Evolutionary conservation across 2,888 invertebrate genomes (phyloP), one percentile per base, ranked within the genome.

Genomic region (Anagyrus pseudococci): DNA sequence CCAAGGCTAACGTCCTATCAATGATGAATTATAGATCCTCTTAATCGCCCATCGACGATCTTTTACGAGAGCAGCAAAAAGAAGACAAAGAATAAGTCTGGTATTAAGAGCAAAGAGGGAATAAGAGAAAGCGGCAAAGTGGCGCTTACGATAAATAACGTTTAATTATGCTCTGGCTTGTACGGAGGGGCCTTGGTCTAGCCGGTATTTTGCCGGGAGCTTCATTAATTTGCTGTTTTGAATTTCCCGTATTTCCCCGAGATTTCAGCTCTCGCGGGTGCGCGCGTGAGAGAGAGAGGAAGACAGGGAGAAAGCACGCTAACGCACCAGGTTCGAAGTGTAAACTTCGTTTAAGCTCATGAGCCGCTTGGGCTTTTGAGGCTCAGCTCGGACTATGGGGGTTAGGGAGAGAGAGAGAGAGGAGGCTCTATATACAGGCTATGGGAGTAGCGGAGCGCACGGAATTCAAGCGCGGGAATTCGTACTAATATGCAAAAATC

Each of bases 1-100:
- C 15, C n/a, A n/a, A n/a, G n/a, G n/a, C n/a, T n/a, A n/a, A n/a
- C 46, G 47, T 43, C 46, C 49, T 63, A 58, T 63, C 49, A 58
- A 58, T 63, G 58, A 55, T 62, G 58, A 62, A 62, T 56, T 49
- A 58, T 62, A n/a, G n/a, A n/a, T n/a, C n/a, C n/a, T n/a, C n/a
- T n/a, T n/a, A n/a, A n/a, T n/a, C n/a, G n/a, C n/a, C n/a, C n/a
- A n/a, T n/a, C n/a, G n/a, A n/a, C n/a, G n/a, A n/a, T n/a, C n/a
- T n/a, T n/a, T n/a, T n/a, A n/a, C n/a, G n/a, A n/a, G n/a, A n/a
- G n/a, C n/a, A n/a, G n/a, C n/a, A n/a, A n/a, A n/a, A n/a, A n/a
- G n/a, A n/a, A n/a, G n/a, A n/a, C n/a, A n/a, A n/a, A n/a, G n/a
- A n/a, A n/a, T n/a, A n/a, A n/a, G n/a, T n/a, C n/a, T n/a, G n/a